Conservation (phyloP, 37 sponge, comb jelly and placozoan genomes). For the Cliona cf. orientalis region DNA sequence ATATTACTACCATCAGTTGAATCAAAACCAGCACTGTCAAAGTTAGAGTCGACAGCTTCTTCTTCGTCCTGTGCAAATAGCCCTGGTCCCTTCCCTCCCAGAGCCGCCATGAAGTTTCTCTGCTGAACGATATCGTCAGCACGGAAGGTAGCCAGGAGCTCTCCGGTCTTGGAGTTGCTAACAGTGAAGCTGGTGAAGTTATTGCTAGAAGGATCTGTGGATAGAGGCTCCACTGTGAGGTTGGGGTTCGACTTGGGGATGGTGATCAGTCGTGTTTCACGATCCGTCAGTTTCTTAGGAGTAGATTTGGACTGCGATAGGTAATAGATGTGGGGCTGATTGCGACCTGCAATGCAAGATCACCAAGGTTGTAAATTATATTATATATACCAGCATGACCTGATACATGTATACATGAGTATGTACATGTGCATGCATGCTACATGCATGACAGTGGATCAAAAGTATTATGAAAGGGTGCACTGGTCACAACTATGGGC, state of each 20-base stretch:
- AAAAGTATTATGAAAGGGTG: too few species aligned
- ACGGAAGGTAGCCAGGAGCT: slow-evolving; percentile 35
- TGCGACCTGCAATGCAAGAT: background rate
- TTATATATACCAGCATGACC: background rate
- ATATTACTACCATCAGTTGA: background rate
- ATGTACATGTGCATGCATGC: background rate
- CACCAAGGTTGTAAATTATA: background rate
- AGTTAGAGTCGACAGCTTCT: slow-evolving; percentile 58
- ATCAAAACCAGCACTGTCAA: slow-evolving; percentile 64
- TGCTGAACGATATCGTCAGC: slow-evolving; percentile 69
- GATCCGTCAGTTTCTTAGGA: background rate
- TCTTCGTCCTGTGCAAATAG: slow-evolving; percentile 56
- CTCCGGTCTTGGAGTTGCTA: slow-evolving; percentile 1
- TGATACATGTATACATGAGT: slow-evolving; percentile 6
- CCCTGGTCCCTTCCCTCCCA: slow-evolving; percentile 67
- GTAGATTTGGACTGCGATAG: slow-evolving; percentile 36
- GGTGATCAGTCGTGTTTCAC: slow-evolving; percentile 20
- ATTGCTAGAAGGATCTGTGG: slow-evolving; percentile 14
- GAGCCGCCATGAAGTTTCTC: slow-evolving; percentile 74
- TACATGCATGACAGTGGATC: too few species aligned
- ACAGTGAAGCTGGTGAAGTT: slow-evolving; percentile 57
- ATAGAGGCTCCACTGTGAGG: slow-evolving; percentile 21
- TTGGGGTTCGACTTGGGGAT: slow-evolving; percentile 14
- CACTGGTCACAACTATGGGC: too few species aligned
- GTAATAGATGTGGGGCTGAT: background rate